These are phyloP conservation scores for Gasterosteus aculeatus DNA, from an alignment of 2,113 vertebrate genomes.

Conservation along the genomic window DNA sequence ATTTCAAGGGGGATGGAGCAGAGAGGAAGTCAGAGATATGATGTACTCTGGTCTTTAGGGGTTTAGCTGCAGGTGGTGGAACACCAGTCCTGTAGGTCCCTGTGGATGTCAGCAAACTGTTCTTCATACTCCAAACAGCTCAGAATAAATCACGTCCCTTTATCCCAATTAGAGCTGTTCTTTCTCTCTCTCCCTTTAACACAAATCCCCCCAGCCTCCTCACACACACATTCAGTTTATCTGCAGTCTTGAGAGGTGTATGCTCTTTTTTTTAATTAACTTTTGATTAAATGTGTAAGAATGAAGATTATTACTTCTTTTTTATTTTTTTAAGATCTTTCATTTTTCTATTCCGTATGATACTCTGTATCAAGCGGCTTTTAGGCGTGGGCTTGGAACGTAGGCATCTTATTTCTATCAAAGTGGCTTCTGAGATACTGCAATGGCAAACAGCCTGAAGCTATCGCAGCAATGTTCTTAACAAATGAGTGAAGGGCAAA, in stretches of 20 bases:
- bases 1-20: constrained; percentile 26
- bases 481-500: not conserved
- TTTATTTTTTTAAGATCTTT: not conserved
- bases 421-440: not conserved
- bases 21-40: constrained; percentile 45
- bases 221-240: not conserved
- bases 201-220: not conserved
- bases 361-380: not conserved
- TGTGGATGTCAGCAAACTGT: constrained; percentile 46
- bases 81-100: constrained; percentile 60
- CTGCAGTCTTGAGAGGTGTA: not conserved
- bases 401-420: constrained; percentile 6
- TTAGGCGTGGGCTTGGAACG: not conserved
- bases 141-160: constrained; percentile 44
- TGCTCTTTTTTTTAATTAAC: not conserved
- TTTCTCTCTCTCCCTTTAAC: not conserved
- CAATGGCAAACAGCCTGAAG: not conserved
- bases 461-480: constrained; percentile 7
- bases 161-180: constrained; percentile 34
- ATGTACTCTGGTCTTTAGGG: constrained; percentile 54
- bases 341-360: not conserved
- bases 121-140: constrained; percentile 47
- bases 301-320: not conserved
- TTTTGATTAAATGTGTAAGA: not conserved
- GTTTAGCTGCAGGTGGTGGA: constrained; percentile 51